A percentile compares a stretch with the other conserved stretches of the same genome.
phyloP scores from a whole-genome alignment of 2,888 invertebrate species.

The Dorcus hopei region DNA sequence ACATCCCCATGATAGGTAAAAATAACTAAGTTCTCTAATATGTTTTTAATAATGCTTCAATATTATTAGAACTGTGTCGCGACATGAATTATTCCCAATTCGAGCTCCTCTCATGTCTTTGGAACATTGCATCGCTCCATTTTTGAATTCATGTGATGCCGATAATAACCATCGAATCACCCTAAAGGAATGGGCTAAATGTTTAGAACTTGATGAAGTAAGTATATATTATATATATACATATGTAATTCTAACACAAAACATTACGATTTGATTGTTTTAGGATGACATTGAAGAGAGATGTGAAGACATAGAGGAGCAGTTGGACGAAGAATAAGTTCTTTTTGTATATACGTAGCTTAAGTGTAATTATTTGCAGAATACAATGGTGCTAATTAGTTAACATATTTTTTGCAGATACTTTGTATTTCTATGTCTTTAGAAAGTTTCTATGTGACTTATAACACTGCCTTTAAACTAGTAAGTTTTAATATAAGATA shows the following conservation, averaged over 20 bases:
- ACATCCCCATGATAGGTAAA: slow-evolving; percentile 80
- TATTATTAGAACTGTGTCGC: slow-evolving; percentile 67
- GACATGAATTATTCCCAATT: slow-evolving; percentile 94
- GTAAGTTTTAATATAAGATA: slow-evolving; percentile 1
- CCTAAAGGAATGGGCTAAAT: slow-evolving; percentile 89
- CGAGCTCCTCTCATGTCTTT: slow-evolving; percentile 91
- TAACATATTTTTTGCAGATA: slow-evolving; percentile 2
- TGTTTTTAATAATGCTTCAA: neutral
- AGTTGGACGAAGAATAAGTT: slow-evolving; percentile 20
- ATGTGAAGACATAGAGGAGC: slow-evolving; percentile 70
- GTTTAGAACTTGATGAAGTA: slow-evolving; percentile 81
- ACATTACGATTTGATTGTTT: slow-evolving; percentile 36
- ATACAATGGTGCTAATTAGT: slow-evolving; percentile 36
- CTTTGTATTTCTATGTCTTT: neutral
- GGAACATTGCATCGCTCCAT: slow-evolving; percentile 97
- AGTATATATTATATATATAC: slow-evolving; percentile 9
- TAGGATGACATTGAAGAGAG: slow-evolving; percentile 76
- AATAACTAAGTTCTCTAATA: neutral
- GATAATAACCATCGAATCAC: slow-evolving; percentile 89
- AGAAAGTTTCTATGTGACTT: too few species aligned
- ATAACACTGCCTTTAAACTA: slow-evolving; percentile 12
- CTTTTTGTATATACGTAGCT: slow-evolving; percentile 2
- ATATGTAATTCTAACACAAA: neutral
- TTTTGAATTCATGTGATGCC: slow-evolving; percentile 86
- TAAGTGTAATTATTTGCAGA: slow-evolving; percentile 28